Base-by-base conservation (phyloP, 2,888 invertebrate species). In the Torymus tubicola region DNA sequence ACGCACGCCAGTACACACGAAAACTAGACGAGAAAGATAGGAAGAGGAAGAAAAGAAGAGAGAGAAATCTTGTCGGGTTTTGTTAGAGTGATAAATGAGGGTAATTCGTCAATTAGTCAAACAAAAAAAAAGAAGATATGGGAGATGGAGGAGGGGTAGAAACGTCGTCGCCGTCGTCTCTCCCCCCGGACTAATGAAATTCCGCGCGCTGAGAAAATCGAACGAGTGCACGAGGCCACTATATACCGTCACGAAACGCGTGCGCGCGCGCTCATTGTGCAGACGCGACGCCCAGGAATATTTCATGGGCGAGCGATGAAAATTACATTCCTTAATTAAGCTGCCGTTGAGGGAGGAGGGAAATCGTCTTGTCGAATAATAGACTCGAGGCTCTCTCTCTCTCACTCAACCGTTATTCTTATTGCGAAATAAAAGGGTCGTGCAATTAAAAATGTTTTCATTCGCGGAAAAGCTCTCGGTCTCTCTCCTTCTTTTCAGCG, bases 261-360 rank as follows among this genome's bases (percentile, higher is more conserved):
- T 8, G 69, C 21, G 42, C 31, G 69, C 31, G 57, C 58, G 60
- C 13, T 75, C 52, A 67, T 74, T 57, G 57, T 42, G 58, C 18
- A 64, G 52, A 63, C 31, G 65, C 60, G 52, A 58, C 50, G 5
- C 50, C 21, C 57, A 4, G 50, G 18, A 64, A 64, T 72, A 65
- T 78, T 71, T 71, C 71, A 71, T 70, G 60, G 42, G 50, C 58
- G 10, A n/a, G 18, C 21, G 18, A 31, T 60, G 61, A 69, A 69
- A 69, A 76, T 76, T 69, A 57, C 76, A 69, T 76, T 69, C 55
- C 61, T 76, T 69, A 61, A 68, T 75, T 68, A 61, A 71, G 64
- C 5, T 52, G 21, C 12, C 53, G 8, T 61, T 8, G 8, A 42
- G 21, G 21, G 21, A 2, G 42, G 42, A 8, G 75, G 52, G 21